These are phyloP conservation scores for Podarcis raffonei DNA, from an alignment of 2,113 vertebrate genomes.

Conservation along the genomic window DNA sequence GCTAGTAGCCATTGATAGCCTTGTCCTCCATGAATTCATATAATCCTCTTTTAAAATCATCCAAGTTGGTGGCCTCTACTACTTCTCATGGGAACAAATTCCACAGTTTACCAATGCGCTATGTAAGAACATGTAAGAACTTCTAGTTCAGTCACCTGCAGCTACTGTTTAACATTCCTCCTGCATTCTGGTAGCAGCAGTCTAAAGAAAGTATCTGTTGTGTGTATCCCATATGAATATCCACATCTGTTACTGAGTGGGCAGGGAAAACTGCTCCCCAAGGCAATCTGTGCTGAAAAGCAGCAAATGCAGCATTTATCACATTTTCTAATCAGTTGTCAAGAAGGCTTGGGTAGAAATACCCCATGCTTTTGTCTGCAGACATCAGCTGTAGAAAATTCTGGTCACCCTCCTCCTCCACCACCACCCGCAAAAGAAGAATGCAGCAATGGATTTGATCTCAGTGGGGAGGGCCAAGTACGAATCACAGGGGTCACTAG, in stretches of 20 bases:
- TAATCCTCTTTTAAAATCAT: too few relatives aligned
- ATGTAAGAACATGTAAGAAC: too few relatives aligned
- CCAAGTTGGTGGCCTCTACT: too few relatives aligned
- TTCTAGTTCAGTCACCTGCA: not conserved
- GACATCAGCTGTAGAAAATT: not conserved
- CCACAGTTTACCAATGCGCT: too few relatives aligned
- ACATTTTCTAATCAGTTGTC: not conserved
- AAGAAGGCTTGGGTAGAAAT: not conserved
- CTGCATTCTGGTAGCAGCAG: not conserved
- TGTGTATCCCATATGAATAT: not conserved
- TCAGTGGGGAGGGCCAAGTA: not conserved
- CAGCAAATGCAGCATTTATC: not conserved
- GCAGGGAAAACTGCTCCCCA: not conserved
- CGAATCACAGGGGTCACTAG: not conserved
- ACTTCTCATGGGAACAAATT: too few relatives aligned
- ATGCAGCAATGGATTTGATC: slow-evolving; percentile 37
- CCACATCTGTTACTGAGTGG: not conserved
- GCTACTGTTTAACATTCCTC: not conserved
- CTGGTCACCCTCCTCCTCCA: not conserved
- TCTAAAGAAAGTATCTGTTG: not conserved
- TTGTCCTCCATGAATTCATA: too few relatives aligned
- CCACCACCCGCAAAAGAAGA: not conserved
- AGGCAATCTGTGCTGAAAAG: not conserved
- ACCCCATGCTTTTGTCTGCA: not conserved
- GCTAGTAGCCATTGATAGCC: too few relatives aligned